Conservation (phyloP, 2,113 vertebrate genomes). For the Speoplatyrhinus poulsoni region DNA sequence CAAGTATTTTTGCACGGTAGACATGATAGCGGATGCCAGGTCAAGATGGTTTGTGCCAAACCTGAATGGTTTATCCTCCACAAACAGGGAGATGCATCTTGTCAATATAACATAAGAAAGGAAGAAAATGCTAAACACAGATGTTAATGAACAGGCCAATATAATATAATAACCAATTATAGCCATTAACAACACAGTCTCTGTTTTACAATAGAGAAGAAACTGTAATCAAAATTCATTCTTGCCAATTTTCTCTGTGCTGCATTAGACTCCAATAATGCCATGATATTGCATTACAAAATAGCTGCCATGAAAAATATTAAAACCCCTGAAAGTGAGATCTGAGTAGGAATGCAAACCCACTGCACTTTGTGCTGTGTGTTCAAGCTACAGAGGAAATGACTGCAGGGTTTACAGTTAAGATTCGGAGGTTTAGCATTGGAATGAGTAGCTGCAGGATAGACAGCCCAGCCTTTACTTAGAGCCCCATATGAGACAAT, state of each 20-base stretch:
- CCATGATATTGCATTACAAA: not conserved
- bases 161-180: not conserved
- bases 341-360: conserved; percentile 8
- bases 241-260: not conserved
- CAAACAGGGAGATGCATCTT: too few relatives aligned
- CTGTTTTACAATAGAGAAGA: not conserved
- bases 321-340: conserved; percentile 9
- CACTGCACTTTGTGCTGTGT: conserved; percentile 21
- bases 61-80: not conserved
- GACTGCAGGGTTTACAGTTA: too few relatives aligned
- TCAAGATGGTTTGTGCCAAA: not conserved
- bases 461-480: too few relatives aligned
- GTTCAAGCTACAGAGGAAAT: too few relatives aligned
- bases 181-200: too few relatives aligned
- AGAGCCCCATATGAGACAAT: too few relatives aligned
- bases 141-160: conserved; percentile 14
- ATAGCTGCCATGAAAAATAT: conserved; percentile 14
- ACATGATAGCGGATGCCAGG: not conserved
- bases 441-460: too few relatives aligned
- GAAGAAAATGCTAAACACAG: too few relatives aligned
- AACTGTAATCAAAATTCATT: not conserved
- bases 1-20: not conserved
- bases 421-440: too few relatives aligned
- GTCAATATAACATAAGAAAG: too few relatives aligned
- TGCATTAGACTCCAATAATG: not conserved